Evolutionary conservation across 1,140 invertebrate species (phyloP), one percentile per base, ranked within the genome.

Genomic region (Hestina assimilis): DNA sequence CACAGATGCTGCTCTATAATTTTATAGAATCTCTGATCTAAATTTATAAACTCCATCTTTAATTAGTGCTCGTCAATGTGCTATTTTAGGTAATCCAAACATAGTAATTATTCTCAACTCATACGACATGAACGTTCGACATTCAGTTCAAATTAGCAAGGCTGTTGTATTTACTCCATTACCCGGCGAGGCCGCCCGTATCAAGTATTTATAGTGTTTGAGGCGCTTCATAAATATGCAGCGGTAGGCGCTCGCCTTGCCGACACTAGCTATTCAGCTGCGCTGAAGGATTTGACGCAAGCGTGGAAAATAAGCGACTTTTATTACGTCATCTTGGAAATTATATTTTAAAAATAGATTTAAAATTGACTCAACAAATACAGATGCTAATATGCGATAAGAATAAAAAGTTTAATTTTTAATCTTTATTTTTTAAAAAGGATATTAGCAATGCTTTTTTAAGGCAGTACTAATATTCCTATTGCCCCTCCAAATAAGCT

Each of bases 161-260:
- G 55, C 62, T 63, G 59, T 81, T 82, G 80, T 87, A 84, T 87
- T 85, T 83, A 85, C 80, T 79, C 82, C 84, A 85, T 85, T 83
- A 83, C 72, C 69, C 61, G 65, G 53, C 70, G 76, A 80, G 80
- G 78, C 75, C 75, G 70, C 66, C 60, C 69, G 79, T 87, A 87
- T 87, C 83, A 87, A 87, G 75, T 87, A 87, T 87, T 87, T 87
- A 87, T 87, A 83, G 84, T 87, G 84, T 87, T 87, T 87, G 84
- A 84, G 83, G 72, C 73, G 77, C 76, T 84, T 87, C 83, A 87
- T 87, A 87, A 87, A 87, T 87, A 87, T 87, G 84, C 84, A 84
- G 71, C 67, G 76, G 78, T 83, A 84, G 83, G 84, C 81, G 76
- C 82, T 76, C 81, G 84, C 81, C 84, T 84, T 84, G 72, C 76